phyloP scores from a whole-genome alignment of 2,797 vertebrate species.

The Carduelis carduelis region DNA sequence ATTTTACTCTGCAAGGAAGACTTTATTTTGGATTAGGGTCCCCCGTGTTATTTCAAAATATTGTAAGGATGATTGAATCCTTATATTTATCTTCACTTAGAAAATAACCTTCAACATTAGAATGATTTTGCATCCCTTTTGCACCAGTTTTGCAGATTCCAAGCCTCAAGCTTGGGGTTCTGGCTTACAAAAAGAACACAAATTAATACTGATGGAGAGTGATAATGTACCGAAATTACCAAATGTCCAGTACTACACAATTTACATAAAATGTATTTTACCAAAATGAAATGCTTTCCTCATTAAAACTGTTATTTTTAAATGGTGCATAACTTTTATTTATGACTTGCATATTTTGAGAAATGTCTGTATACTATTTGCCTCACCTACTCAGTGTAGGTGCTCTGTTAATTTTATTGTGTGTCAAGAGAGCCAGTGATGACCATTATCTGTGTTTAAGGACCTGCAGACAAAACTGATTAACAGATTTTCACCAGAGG shows the following conservation, averaged over 20 bases:
- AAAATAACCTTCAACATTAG: not conserved
- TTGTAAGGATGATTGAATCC: not conserved
- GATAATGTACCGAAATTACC: not conserved
- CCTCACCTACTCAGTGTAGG: not conserved
- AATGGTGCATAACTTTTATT: not conserved
- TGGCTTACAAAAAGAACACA: not conserved
- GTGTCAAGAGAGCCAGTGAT: not conserved
- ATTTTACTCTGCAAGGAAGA: not conserved
- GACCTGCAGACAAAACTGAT: not conserved
- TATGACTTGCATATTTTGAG: not conserved
- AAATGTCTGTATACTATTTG: fast-evolving
- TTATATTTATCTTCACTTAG: not conserved
- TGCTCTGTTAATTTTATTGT: not conserved
- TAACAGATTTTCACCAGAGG: not conserved
- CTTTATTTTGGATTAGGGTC: not conserved
- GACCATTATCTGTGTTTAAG: not conserved
- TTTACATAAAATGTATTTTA: not conserved
- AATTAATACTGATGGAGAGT: not conserved
- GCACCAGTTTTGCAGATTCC: too few relatives aligned
- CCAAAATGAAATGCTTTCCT: not conserved
- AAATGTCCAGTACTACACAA: not conserved
- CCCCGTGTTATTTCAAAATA: not conserved
- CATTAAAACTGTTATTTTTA: not conserved
- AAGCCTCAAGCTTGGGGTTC: not conserved
- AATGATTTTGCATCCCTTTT: not conserved